Evolutionary conservation across 1,140 invertebrate genomes (phyloP), one percentile per base, ranked within the genome.

Genomic region (Papilio polytes): DNA sequence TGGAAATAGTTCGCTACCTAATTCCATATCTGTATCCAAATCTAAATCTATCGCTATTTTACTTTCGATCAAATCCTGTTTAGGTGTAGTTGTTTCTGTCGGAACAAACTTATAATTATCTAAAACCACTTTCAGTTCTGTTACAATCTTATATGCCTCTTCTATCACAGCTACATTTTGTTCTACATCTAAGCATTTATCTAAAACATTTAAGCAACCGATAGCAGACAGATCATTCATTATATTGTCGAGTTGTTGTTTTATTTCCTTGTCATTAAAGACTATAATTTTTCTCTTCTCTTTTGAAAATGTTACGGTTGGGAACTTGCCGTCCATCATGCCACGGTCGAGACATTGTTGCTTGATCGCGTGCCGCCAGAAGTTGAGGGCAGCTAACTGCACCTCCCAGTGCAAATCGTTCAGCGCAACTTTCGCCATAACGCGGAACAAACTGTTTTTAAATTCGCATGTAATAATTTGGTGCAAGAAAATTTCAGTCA

Each of bases 371-470:
- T 96, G 89, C 15, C 94, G 93, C 97, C 97, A 98, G 82, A 96
- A 97, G 41, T 95, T 87, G 0, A 98, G 82, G 0, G 96, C 96
- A 53, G 96, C 96, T 0, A 96, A 85, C 89, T 97, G 97, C 1
- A 97, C 97, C 92, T 97, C 97, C 97, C 97, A 97, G 84, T 97
- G 96, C 56, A 97, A 92, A 92, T 97, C 97, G 9, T 95, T 95
- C 4, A 96, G 92, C 13, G 96, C 96, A 15, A 96, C 96, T 59
- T 94, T 87, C 18, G 94, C 93, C 95, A 97, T 97, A 15, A 81
- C 44, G 3, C 36, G 74, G 53, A 83, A 85, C 20, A 88, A 53
- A n/a, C 70, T 63, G 44, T 94, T 94, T 78, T 93, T 95, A 0
- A 96, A 87, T 0, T 86, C 88, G 72, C 91, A 84, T 20, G 94